phyloP scores from a whole-genome alignment of 2,797 vertebrate species.

The Gallinago nigripennis region DNA sequence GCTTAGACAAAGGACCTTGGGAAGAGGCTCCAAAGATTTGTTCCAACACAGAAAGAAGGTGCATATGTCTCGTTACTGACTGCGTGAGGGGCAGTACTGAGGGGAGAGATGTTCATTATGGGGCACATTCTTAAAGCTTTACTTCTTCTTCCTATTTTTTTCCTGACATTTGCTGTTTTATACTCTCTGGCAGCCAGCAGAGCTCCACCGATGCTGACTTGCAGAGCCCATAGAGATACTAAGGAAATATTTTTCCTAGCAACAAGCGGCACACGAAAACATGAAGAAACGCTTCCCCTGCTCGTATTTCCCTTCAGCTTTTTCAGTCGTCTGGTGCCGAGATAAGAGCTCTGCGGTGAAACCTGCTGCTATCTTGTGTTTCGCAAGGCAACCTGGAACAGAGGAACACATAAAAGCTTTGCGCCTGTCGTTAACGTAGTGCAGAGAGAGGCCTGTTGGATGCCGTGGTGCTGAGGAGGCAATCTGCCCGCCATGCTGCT shows the following conservation, averaged over 20 bases:
- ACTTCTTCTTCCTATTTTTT: conserved; percentile 49
- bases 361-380: background rate
- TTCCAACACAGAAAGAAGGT: background rate
- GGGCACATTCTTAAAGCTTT: conserved; percentile 53
- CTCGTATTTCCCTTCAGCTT: conserved; percentile 21
- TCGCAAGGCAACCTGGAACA: background rate
- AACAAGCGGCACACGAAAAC: conserved; percentile 29
- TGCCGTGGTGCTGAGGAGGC: background rate
- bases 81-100: background rate
- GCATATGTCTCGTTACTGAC: rapidly evolving
- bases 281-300: background rate
- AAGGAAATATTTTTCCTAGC: conserved; percentile 73
- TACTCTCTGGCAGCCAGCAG: conserved; percentile 51
- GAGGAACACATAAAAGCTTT: rapidly evolving
- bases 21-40: background rate
- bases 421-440: rapidly evolving
- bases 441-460: background rate
- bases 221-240: conserved; percentile 47
- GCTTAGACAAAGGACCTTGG: background rate
- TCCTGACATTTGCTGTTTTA: conserved; percentile 67
- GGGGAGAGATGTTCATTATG: background rate
- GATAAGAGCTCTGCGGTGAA: background rate
- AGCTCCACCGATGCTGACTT: conserved; percentile 40
- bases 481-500: rapidly evolving
- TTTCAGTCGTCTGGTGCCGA: conserved; percentile 23